Percentiles rank a stretch among this genome's conserved stretches.
Evolutionary conservation across 1,140 invertebrate species (phyloP).

Genomic region (Achroia grisella): DNA sequence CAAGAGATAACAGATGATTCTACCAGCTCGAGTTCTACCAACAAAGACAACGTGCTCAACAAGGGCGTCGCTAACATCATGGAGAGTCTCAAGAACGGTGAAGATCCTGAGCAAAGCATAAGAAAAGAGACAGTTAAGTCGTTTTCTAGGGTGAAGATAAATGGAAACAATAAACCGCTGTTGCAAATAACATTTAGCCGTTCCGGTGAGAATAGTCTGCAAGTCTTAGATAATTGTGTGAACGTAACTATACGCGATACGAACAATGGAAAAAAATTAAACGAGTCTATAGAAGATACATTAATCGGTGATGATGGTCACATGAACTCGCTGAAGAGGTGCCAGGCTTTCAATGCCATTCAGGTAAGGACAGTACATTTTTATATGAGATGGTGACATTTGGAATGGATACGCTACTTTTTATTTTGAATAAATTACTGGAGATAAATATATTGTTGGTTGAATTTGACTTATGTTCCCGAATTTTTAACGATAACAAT

Average conservation of each 20-base stretch:
- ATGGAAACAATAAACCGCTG: slow-evolving; percentile 59
- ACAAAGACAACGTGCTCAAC: slow-evolving; percentile 37
- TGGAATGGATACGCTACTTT: too few species aligned
- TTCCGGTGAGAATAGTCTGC: slow-evolving; percentile 49
- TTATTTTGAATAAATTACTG: too few species aligned
- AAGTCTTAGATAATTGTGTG: slow-evolving; percentile 48
- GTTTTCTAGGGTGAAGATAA: slow-evolving; percentile 57
- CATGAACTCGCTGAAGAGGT: slow-evolving; percentile 55
- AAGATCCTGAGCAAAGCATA: slow-evolving; percentile 15
- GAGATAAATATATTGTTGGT: too few species aligned
- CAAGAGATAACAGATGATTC: slow-evolving; percentile 37
- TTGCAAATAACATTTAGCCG: slow-evolving; percentile 55
- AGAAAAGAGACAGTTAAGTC: slow-evolving; percentile 37
- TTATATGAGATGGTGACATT: too few species aligned
- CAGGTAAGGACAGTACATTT: slow-evolving; percentile 34
- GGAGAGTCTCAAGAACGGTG: slow-evolving; percentile 33
- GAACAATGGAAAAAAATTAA: slow-evolving; percentile 2
- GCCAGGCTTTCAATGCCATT: slow-evolving; percentile 69
- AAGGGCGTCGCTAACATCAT: slow-evolving; percentile 49
- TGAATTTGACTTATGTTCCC: too few species aligned
- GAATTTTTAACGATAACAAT: not conserved
- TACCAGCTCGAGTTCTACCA: slow-evolving; percentile 17
- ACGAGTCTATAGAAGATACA: slow-evolving; percentile 32
- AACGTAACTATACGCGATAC: slow-evolving; percentile 51
- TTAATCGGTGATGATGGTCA: slow-evolving; percentile 38